A percentile compares a stretch with the other conserved stretches of the same genome.
These are phyloP conservation scores for Embidobia sp. DNA, from an alignment of 2,888 invertebrate genomes.

Conservation along the genomic window DNA sequence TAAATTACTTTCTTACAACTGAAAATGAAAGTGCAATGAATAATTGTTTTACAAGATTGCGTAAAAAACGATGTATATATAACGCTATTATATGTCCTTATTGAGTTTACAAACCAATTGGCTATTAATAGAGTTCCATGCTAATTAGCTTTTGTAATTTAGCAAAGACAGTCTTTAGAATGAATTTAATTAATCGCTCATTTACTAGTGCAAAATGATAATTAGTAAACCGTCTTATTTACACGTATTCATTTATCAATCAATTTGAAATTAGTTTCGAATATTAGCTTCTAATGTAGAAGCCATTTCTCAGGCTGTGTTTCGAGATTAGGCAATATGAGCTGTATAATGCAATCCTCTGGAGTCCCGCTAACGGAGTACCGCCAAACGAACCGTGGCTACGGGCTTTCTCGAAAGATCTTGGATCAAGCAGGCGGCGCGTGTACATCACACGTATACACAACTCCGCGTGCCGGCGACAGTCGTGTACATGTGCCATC, in stretches of 20 bases:
- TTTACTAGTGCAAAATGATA: no score
- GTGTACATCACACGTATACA: constrained; percentile 29
- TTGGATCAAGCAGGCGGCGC: constrained; percentile 46
- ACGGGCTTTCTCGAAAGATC: constrained; percentile 60
- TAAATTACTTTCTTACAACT: no score
- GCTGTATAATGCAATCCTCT: constrained; percentile 55
- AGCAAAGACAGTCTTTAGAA: background rate
- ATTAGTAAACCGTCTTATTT: no score
- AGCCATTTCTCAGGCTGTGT: constrained; percentile 56
- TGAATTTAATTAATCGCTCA: background rate
- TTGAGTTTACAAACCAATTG: no score
- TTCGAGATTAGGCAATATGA: constrained; percentile 61
- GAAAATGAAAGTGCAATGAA: no score
- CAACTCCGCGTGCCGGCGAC: background rate
- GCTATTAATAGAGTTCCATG: no score
- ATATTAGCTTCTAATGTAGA: constrained; percentile 56
- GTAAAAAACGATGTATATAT: no score
- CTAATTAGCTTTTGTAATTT: no score
- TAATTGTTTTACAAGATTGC: no score
- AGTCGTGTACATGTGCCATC: constrained; percentile 35
- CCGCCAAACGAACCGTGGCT: constrained; percentile 63
- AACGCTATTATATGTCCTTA: no score
- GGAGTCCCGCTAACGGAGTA: constrained; percentile 51
- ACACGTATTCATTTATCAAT: constrained; percentile 41
- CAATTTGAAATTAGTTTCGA: constrained; percentile 45